Evolutionary conservation across 2,888 invertebrate genomes (phyloP).

Genomic region (Noctua comes): DNA sequence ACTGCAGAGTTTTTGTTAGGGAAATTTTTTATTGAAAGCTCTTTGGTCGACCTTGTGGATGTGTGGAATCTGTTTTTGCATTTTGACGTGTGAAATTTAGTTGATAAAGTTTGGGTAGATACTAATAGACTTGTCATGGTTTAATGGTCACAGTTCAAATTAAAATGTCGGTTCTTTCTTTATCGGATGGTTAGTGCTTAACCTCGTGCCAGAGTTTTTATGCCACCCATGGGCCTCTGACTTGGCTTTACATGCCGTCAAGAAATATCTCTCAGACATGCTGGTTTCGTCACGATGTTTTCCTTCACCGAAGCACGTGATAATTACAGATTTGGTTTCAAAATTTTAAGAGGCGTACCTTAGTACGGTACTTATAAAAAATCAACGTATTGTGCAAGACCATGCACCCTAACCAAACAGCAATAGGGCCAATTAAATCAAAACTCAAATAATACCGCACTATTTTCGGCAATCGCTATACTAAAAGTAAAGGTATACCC

Average conservation of each 20-base stretch:
- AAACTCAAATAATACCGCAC: background rate
- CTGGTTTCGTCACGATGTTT: too few relatives aligned
- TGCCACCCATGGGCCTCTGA: too few relatives aligned
- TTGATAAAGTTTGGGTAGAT: background rate
- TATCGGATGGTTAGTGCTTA: too few relatives aligned
- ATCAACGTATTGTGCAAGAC: background rate
- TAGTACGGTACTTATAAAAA: background rate
- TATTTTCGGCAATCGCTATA: constrained; percentile 24
- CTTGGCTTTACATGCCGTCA: too few relatives aligned
- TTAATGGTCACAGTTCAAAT: background rate
- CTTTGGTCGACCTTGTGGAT: constrained; percentile 45
- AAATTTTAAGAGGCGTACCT: background rate
- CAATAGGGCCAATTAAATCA: constrained; percentile 27
- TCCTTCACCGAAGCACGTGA: too few relatives aligned
- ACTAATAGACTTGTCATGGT: background rate
- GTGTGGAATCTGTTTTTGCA: constrained; percentile 31
- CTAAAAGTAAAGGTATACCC: constrained; percentile 11
- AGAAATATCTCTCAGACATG: too few relatives aligned
- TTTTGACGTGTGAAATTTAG: constrained; percentile 24
- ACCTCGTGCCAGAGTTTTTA: too few relatives aligned
- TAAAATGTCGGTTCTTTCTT: too few relatives aligned
- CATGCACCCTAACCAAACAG: background rate
- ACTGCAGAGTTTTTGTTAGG: constrained; percentile 62
- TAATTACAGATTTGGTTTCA: too few relatives aligned
- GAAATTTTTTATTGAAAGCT: constrained; percentile 57